A percentile compares a stretch with the other conserved stretches of the same genome.
Conservation (phyloP, 2,888 invertebrate genomes). For the Drosophila anomalata region DNA sequence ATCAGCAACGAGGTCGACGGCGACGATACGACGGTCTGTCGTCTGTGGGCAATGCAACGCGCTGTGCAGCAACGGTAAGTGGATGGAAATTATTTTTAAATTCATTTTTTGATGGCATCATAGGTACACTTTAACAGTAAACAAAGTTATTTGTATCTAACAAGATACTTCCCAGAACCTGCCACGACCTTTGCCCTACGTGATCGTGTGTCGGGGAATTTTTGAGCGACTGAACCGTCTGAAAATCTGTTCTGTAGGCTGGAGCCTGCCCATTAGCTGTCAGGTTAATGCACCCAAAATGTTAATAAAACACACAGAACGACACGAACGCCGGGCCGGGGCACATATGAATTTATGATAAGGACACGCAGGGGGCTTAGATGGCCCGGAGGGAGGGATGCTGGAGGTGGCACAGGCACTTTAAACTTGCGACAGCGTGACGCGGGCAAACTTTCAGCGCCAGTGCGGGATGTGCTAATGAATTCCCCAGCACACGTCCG, state of each 20-base stretch:
- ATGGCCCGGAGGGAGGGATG: slow-evolving; percentile 4
- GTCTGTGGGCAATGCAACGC: slow-evolving; percentile 84
- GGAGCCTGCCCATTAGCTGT: slow-evolving; percentile 52
- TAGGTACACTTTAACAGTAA: background rate
- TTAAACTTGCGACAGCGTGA: slow-evolving; percentile 59
- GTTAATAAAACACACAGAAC: slow-evolving; percentile 63
- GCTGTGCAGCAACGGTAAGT: slow-evolving; percentile 84
- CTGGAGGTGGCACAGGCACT: slow-evolving; percentile 47
- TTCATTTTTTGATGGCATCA: background rate
- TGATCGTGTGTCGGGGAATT: slow-evolving; percentile 28
- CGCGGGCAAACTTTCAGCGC: slow-evolving; percentile 53
- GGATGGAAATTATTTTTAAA: background rate
- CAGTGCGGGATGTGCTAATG: slow-evolving; percentile 65
- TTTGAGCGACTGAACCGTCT: slow-evolving; percentile 33
- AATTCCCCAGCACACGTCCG: slow-evolving; percentile 68
- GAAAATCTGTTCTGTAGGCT: slow-evolving; percentile 48
- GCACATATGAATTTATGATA: slow-evolving; percentile 74
- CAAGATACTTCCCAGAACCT: slow-evolving; percentile 37
- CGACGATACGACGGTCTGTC: slow-evolving; percentile 80
- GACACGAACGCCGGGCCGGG: slow-evolving; percentile 11
- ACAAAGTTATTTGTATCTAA: background rate
- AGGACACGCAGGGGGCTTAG: slow-evolving; percentile 64
- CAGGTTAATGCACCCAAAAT: slow-evolving; percentile 77
- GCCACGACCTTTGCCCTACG: slow-evolving; percentile 31
- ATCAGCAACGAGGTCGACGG: slow-evolving; percentile 59